phyloP scores from a whole-genome alignment of 2,797 vertebrate species.

The Halcyon smyrnensis region DNA sequence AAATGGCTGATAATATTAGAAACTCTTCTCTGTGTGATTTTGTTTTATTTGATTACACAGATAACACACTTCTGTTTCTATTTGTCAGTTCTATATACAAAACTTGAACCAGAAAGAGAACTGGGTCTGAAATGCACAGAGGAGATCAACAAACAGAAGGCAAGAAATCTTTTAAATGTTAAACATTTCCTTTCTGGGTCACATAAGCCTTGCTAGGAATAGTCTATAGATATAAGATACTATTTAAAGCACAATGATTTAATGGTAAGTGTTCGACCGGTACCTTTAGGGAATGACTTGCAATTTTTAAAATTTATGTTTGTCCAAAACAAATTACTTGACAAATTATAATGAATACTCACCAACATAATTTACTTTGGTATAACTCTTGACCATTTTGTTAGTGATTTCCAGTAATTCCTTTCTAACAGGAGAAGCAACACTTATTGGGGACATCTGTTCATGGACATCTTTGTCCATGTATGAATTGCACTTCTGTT shows the following conservation, averaged over 20 bases:
- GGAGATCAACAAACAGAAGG: not conserved
- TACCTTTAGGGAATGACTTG: not conserved
- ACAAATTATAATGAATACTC: not conserved
- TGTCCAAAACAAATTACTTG: not conserved
- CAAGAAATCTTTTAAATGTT: not conserved
- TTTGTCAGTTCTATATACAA: not conserved
- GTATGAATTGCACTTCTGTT: not conserved
- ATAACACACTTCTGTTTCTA: not conserved
- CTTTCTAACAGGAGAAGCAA: not conserved
- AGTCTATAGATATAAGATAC: not conserved
- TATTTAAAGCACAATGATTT: not conserved
- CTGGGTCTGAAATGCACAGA: not conserved
- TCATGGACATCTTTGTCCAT: accelerated
- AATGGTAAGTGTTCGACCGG: not conserved
- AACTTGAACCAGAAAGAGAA: not conserved
- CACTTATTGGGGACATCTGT: not conserved
- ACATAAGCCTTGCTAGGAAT: not conserved
- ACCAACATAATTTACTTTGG: not conserved
- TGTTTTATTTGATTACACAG: not conserved
- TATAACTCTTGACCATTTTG: not conserved
- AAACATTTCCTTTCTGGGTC: not conserved
- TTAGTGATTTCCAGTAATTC: not conserved
- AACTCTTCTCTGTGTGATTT: not conserved
- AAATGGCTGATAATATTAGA: not conserved
- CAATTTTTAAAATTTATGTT: not conserved